Conservation (phyloP, 2,113 vertebrate genomes). For the Loxodonta africana region DNA sequence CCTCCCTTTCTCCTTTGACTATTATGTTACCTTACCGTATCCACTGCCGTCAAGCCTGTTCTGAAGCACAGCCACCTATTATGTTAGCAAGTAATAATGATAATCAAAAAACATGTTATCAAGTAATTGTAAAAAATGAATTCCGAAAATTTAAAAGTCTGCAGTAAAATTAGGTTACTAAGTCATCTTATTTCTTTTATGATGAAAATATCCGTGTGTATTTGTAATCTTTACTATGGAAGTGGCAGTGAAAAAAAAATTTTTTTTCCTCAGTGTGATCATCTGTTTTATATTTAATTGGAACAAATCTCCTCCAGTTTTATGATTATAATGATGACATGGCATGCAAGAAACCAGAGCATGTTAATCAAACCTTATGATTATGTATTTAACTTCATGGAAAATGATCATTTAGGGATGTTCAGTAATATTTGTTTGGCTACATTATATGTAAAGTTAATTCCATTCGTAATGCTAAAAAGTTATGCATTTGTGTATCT, state of each 20-base stretch:
- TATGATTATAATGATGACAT: constrained; percentile 73
- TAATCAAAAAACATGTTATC: neutral
- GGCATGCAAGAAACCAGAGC: constrained; percentile 59
- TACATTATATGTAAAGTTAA: constrained; percentile 45
- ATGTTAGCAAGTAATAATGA: neutral
- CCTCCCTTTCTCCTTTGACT: neutral
- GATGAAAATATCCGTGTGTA: constrained; percentile 8
- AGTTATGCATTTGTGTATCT: constrained; percentile 3
- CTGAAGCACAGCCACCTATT: neutral
- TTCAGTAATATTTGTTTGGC: constrained; percentile 3
- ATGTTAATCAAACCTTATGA: constrained; percentile 57
- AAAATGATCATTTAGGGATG: constrained; percentile 52
- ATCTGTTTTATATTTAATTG: constrained; percentile 64
- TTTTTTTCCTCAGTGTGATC: constrained; percentile 60
- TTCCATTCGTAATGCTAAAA: constrained; percentile 7
- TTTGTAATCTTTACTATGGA: neutral
- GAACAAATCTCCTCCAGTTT: constrained; percentile 53
- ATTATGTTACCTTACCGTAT: neutral
- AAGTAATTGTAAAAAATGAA: constrained; percentile 26
- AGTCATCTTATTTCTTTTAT: constrained; percentile 50
- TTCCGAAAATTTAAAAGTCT: neutral
- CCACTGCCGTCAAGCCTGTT: too few species aligned
- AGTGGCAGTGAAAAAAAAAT: neutral
- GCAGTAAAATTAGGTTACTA: neutral
- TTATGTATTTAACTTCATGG: constrained; percentile 67